Evolutionary conservation across 2,797 vertebrate species (phyloP), one percentile per base, ranked within the genome.

Genomic region (Poecilia velifera): DNA sequence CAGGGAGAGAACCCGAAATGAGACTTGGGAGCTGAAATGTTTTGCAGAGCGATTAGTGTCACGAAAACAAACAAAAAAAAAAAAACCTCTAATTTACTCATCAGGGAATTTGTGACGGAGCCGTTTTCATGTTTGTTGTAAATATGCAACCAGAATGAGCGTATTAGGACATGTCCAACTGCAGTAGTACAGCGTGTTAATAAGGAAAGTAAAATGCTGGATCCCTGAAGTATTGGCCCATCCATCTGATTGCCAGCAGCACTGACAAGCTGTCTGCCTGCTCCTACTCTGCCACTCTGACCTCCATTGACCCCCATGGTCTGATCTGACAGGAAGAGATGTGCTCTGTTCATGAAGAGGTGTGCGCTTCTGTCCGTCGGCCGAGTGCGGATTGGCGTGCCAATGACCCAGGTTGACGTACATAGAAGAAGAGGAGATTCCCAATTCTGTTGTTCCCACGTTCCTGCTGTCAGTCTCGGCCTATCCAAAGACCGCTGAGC

Each of bases 181-280:
- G 70, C 31, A 49, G 76, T 14, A 25, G 64, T 80, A 84, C n/a
- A 41, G 73, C 14, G 59, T 80, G 83, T 82, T 89, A 80, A 90
- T 88, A 73, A 76, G 57, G 57, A 81, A 77, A 87, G 87, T 82
- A 79, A 82, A 82, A 28, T 41, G 73, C 82, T 9, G 68, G 64
- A 82, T 91, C 84, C 73, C 85, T 43, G 12, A 84, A 82, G 88
- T 82, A 90, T 87, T 79, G 76, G 81, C 66, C 64, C 84, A 85
- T 92, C 87, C 82, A 81, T 93, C 89, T 87, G 88, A 70, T 87
- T 92, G 91, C 93, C 92, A 89, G 51, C 88, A 55, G 81, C 90
- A 86, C 88, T 94, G 94, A 95, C 89, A 83, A 91, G 89, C 84
- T 86, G 89, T 90, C 90, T 76, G 83, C 77, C 86, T 79, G 82